These are phyloP conservation scores for Xyrauchen texanus DNA, from an alignment of 2,113 vertebrate species.

Conservation along the genomic window DNA sequence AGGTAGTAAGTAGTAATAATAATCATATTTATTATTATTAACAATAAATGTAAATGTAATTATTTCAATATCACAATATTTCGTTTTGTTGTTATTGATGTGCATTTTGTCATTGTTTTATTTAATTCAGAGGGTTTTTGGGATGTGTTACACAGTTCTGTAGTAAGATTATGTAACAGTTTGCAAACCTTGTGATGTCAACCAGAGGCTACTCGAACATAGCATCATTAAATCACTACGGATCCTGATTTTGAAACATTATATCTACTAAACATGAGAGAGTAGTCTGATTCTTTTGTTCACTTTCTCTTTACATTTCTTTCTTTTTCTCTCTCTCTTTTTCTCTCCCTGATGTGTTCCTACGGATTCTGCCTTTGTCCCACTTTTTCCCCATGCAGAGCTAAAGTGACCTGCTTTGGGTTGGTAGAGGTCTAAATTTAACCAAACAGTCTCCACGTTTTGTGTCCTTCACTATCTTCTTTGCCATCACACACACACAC, in stretches of 20 bases:
- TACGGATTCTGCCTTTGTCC: constrained; percentile 47
- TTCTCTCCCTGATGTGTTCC: constrained; percentile 36
- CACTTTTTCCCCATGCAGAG: constrained; percentile 56
- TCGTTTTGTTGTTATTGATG: background rate
- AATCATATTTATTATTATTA: too few species aligned
- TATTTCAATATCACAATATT: background rate
- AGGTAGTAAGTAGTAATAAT: too few species aligned
- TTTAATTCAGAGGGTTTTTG: constrained; percentile 4
- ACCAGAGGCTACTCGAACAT: background rate
- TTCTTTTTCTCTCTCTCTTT: constrained; percentile 11
- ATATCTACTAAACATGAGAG: constrained; percentile 2
- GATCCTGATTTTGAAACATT: background rate
- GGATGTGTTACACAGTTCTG: background rate
- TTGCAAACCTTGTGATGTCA: background rate
- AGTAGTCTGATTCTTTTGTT: constrained; percentile 1
- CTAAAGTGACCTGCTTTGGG: constrained; percentile 75
- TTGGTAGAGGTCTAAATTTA: constrained; percentile 75
- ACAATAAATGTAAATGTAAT: too few species aligned
- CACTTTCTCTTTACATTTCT: too few species aligned
- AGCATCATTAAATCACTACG: background rate
- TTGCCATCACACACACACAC: background rate
- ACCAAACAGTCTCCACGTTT: constrained; percentile 66
- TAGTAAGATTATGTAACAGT: constrained; percentile 23
- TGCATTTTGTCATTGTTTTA: background rate
- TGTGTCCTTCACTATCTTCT: constrained; percentile 34